Evolutionary conservation across 1,140 invertebrate genomes (phyloP).

Genomic region (Phthorimaea operculella): DNA sequence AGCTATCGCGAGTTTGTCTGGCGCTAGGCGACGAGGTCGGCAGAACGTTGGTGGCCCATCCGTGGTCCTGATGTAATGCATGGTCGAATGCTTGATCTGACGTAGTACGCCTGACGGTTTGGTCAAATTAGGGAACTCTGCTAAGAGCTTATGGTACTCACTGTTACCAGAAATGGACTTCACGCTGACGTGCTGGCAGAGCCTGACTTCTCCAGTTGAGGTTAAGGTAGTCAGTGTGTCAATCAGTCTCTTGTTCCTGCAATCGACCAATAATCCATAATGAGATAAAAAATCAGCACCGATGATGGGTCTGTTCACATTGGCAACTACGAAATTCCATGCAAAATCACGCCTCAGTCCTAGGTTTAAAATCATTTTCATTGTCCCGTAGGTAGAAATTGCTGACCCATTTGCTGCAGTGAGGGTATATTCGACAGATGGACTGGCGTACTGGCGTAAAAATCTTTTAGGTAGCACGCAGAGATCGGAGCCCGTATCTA

Average conservation of each 20-base stretch:
- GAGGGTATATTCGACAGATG: not conserved
- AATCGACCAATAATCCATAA: not conserved
- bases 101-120: too few relatives aligned
- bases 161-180: too few relatives aligned
- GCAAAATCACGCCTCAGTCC: not conserved
- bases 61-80: too few relatives aligned
- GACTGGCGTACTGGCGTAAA: not conserved
- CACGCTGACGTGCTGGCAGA: too few relatives aligned
- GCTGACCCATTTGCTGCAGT: not conserved
- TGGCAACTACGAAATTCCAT: not conserved
- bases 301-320: slow-evolving; percentile 1
- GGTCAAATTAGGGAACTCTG: too few relatives aligned
- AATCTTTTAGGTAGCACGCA: too few relatives aligned
- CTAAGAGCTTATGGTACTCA: too few relatives aligned
- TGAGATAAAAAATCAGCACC: too few relatives aligned
- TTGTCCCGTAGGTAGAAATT: not conserved
- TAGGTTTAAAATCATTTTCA: not conserved
- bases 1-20: not conserved
- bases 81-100: too few relatives aligned
- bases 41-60: too few relatives aligned
- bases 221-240: too few relatives aligned
- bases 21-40: slow-evolving; percentile 7
- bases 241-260: slow-evolving; percentile 6
- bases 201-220: too few relatives aligned
- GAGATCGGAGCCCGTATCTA: not conserved